Evolutionary conservation across 2,888 invertebrate genomes (phyloP), one percentile per base, ranked within the genome.

Genomic region (Cheilosia soror): DNA sequence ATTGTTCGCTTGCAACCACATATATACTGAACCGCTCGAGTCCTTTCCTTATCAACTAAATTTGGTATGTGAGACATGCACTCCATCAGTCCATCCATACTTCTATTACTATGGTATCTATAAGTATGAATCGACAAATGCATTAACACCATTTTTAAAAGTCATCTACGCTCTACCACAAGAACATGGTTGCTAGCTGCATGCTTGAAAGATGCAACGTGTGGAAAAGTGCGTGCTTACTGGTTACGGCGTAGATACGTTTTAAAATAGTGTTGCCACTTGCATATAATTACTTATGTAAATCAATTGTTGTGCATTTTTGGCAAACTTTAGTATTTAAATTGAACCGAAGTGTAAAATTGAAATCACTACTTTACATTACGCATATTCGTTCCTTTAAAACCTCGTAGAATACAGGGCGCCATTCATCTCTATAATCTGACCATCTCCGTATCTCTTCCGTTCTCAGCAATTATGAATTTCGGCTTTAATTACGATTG

Each of bases 21-120:
- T 5, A 4, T 20, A 47, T 3, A 47, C 47, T 5, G 42, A 13
- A 29, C 25, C 27, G 6, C n/a, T 11, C 27, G 40, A 47, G 6
- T 37, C 47, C 40, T 47, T 65, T 58, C 51, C 66, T 76, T 76
- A 76, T 76, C 76, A 76, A 76, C 40, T 66, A 58, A 58, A 76
- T 66, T 66, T 66, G 76, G 58, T 42, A 75, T 51, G 75, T 66
- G 66, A 58, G 44, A 29, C 27, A 37, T n/a, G 25, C n/a, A 76
- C 33, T 42, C 31, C 49, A 75, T 57, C 51, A 11, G 20, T 20
- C 9, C 25, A 25, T 42, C 2, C 44, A 13, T 13, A 27, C 9
- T 4, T 37, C 37, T 4, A 11, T 37, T 1, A 9, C 2, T 37
- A 37, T 37, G 11, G 9, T 49, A 58, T 58, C 42, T 58, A 37